Percentiles rank a stretch among this genome's conserved stretches.
Conservation (phyloP, 1,140 invertebrate species). For the Trichonephila clavata region DNA sequence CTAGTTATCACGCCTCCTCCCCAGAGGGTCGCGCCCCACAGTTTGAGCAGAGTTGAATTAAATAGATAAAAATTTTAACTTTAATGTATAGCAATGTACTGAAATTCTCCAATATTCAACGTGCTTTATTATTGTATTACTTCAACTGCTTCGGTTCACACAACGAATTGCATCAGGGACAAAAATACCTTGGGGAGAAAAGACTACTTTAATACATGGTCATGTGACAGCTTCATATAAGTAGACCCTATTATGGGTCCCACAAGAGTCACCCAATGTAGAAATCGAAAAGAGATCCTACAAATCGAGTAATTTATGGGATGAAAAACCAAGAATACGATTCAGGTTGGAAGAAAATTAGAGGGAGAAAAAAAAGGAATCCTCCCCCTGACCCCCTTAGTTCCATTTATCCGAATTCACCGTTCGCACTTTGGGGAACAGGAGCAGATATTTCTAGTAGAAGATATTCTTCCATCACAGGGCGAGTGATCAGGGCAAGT, state of each 20-base stretch:
- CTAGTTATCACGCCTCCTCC: too few relatives aligned
- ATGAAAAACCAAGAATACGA: conserved; percentile 9
- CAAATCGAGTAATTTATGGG: conserved; percentile 13
- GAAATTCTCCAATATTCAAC: too few relatives aligned
- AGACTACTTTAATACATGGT: neutral
- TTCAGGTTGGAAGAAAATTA: neutral
- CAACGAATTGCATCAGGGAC: too few relatives aligned
- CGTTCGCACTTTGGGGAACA: neutral
- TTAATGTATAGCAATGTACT: too few relatives aligned
- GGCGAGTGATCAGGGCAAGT: neutral
- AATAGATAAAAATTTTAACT: too few relatives aligned
- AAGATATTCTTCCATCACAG: neutral
- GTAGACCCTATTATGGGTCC: neutral
- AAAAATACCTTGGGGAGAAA: neutral
- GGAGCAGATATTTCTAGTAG: neutral
- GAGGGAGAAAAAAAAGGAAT: neutral
- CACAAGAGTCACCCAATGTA: neutral
- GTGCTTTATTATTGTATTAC: too few relatives aligned
- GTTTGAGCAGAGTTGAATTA: too few relatives aligned
- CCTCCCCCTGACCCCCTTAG: neutral
- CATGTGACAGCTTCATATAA: neutral
- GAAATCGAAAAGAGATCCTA: neutral
- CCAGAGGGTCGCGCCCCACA: too few relatives aligned
- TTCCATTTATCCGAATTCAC: neutral
- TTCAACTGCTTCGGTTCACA: too few relatives aligned